Conservation (phyloP, 1,140 invertebrate species). For the Homalodisca vitripennis region DNA sequence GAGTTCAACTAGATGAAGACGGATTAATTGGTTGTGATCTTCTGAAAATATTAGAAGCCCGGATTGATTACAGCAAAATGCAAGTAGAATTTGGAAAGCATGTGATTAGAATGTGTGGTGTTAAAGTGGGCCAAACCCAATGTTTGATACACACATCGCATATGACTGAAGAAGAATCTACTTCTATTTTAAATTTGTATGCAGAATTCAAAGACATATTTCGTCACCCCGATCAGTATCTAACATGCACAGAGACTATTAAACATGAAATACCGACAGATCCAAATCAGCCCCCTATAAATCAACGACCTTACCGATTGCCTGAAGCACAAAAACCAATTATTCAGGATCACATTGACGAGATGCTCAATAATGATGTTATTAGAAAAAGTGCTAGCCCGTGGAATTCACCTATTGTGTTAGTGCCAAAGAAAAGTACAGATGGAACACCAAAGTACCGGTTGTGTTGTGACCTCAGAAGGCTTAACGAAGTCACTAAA, state of each 20-base stretch:
- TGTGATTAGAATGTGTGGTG: background rate
- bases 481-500: slow-evolving; percentile 38
- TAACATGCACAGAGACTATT: background rate
- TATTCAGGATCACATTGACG: background rate
- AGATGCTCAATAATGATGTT: slow-evolving; percentile 2
- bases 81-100: background rate
- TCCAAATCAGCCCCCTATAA: slow-evolving; percentile 10
- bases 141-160: background rate
- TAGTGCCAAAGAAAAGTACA: slow-evolving; percentile 34
- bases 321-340: slow-evolving; percentile 17
- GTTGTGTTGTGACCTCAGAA: slow-evolving; percentile 37
- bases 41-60: background rate
- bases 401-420: slow-evolving; percentile 34
- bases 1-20: slow-evolving; percentile 1
- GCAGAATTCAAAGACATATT: background rate
- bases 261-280: slow-evolving; percentile 12
- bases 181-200: background rate
- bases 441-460: slow-evolving; percentile 28
- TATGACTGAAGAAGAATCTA: slow-evolving; percentile 4
- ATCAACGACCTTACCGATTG: slow-evolving; percentile 11
- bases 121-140: background rate
- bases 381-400: slow-evolving; percentile 24
- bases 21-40: slow-evolving; percentile 20
- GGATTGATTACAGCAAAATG: slow-evolving; percentile 18
- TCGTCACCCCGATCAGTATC: slow-evolving; percentile 14